Evolutionary conservation across 2,888 invertebrate species (phyloP), one percentile per base, ranked within the genome.

Genomic region (Chalcis sispes): DNA sequence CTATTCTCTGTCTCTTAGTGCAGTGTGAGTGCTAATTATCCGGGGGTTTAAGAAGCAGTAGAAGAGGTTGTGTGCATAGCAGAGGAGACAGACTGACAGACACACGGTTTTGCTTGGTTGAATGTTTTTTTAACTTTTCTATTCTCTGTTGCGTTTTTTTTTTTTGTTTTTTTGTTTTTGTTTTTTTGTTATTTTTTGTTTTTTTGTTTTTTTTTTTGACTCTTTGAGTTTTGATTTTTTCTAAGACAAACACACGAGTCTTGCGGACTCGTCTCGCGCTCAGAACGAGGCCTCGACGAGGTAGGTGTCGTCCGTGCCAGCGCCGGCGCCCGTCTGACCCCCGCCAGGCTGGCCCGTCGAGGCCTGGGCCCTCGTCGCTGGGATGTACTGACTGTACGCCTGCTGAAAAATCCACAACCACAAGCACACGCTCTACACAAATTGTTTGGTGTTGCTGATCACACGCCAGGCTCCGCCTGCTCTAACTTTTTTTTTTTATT

Each of bases 381-480:
- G 95, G 92, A 95, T 95, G 91, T 95, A 95, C 90, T 95, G 95
- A 86, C 94, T 95, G 89, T 95, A 95, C 82, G 95, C 94, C 92
- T 95, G 93, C 92, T 94, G 92, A 87, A 90, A 90, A 88, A 85
- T 87, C 83, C 88, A 88, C 87, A 89, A 89, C 86, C 88, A 87
- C 87, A 89, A 87, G 86, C 88, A 86, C 86, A 88, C 87, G 87
- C 88, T 88, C 78, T 76, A 77, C 67, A 78, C 71, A 65, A 54
- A 46, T 50, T 71, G 20, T 62, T 20, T 50, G 42, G 2, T 50
- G 20, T 8, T 50, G 18, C 20, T 50, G 20, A 20, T 42, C 20
- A 25, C 48, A 23, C 36, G 29, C 27, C 15, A 40, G 32, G 36
- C 40, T 56, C 29, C 27, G 61, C 40, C 70, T 71, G 46, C 7